Evolutionary conservation across 2,888 invertebrate species (phyloP), one percentile per base, ranked within the genome.

Genomic region (Rhagonycha lutea): DNA sequence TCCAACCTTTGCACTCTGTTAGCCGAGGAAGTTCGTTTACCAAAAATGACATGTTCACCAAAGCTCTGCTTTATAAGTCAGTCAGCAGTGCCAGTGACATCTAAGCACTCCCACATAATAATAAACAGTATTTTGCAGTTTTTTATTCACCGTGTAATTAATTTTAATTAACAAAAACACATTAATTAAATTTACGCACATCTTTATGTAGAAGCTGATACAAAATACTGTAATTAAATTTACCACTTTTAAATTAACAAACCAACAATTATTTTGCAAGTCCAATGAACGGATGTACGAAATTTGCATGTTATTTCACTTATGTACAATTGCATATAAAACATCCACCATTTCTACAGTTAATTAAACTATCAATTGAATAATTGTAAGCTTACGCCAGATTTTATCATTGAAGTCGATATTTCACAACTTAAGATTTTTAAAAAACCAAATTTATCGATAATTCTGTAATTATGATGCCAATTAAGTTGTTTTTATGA

Each of bases 191-290:
- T 65, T 65, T 65, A 65, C 23, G 63, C 26, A 65, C 63, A 24
- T n/a, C 63, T 65, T 65, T 65, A 65, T 26, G 63, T 65, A 65
- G n/a, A 65, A 14, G 18, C 23, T 14, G 62, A 62, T 18, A 62
- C 62, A 62, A 23, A 23, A 65, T 26, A 65, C 63, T 65, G 18
- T 65, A 65, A 65, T 65, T 65, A 65, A 65, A 65, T n/a, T n/a
- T n/a, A 65, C n/a, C 24, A 65, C 14, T 65, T 65, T 24, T 65
- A 23, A 65, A 65, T 65, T 65, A 24, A 65, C 23, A 65, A 24
- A n/a, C 26, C n/a, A 65, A 65, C 63, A 65, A 65, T 24, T 65
- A 65, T 65, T 65, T 65, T 65, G 63, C 24, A 26, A 65, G 63
- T 65, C 63, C 23, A 65, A 65, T 24, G 47, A n/a, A 47, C 47